Evolutionary conservation across 2,888 invertebrate genomes (phyloP), one percentile per base, ranked within the genome.

Genomic region (Sinohyriopsis cumingii): DNA sequence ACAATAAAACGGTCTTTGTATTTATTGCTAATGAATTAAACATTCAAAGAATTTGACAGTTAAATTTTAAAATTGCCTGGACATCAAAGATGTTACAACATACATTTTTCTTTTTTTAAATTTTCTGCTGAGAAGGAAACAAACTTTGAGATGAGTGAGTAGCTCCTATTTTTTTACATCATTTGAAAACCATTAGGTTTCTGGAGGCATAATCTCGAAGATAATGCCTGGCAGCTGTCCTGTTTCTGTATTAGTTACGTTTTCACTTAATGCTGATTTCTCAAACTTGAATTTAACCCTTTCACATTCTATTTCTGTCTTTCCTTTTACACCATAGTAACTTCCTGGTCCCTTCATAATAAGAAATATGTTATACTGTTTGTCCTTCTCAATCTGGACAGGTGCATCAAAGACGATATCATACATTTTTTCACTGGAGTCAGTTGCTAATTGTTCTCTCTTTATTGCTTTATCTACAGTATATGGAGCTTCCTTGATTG

Each of bases 151-250:
- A 33, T 33, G 33, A 33, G 9, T 33, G 7, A 9, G 33, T 33
- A 9, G 1, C 33, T 9, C 33, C 33, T 33, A 33, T 33, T 1
- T n/a, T 33, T 9, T 33, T 33, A 33, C 9, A 9, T 33, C 33
- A 33, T 9, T 9, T 33, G 9, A 33, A 9, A 33, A 33, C 9
- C 9, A 33, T 33, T 33, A 33, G 33, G 45, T 45, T 45, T 45
- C 12, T 45, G 1, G 15, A 45, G 45, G 57, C 1, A 33, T 33
- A 33, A 7, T n/a, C 25, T 63, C 63, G 4, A 63, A 63, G 6
- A 69, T 22, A 19, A 74, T 53, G 7, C 68, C 65, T n/a, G 77
- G 73, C 22, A 77, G 64, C 28, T 77, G 77, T 18, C 77, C 77
- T 24, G 69, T 64, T n/a, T 56, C 63, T 53, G 55, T 33, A 18